Conservation (phyloP, 2,797 vertebrate genomes). For the Sphaeramia orbicularis region DNA sequence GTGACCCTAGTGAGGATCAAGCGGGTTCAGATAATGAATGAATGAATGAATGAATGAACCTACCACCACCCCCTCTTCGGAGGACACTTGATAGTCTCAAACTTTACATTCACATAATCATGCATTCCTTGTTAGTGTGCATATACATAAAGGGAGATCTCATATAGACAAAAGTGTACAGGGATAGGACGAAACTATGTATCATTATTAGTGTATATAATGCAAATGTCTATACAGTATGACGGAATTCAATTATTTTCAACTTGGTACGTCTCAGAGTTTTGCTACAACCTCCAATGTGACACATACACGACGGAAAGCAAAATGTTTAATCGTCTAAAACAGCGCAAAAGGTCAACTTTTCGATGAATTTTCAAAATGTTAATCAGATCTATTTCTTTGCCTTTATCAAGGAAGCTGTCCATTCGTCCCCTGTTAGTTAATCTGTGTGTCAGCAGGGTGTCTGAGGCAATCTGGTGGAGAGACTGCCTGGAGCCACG, state of each 20-base stretch:
- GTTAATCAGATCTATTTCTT: slow-evolving; percentile 8
- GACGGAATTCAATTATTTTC: background rate
- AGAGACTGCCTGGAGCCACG: slow-evolving; percentile 43
- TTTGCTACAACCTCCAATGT: background rate
- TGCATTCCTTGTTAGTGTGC: too few relatives aligned
- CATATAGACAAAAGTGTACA: too few relatives aligned
- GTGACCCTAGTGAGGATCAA: too few relatives aligned
- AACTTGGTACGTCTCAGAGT: background rate
- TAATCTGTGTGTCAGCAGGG: slow-evolving; percentile 37
- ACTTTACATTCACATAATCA: too few relatives aligned
- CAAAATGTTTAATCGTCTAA: background rate
- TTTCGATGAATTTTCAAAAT: background rate
- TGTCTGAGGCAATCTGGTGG: slow-evolving; percentile 39
- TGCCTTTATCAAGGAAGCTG: slow-evolving; percentile 14
- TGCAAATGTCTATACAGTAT: too few relatives aligned
- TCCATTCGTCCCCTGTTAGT: slow-evolving; percentile 20
- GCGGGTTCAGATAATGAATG: too few relatives aligned
- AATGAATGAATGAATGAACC: too few relatives aligned
- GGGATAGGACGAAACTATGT: too few relatives aligned
- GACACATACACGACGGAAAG: background rate
- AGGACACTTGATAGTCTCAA: too few relatives aligned
- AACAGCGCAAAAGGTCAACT: background rate
- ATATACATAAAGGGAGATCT: too few relatives aligned
- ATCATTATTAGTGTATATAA: too few relatives aligned
- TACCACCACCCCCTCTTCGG: too few relatives aligned